These are phyloP conservation scores for Neolamprologus brichardi DNA, from an alignment of 2,113 vertebrate species.

Conservation along the genomic window DNA sequence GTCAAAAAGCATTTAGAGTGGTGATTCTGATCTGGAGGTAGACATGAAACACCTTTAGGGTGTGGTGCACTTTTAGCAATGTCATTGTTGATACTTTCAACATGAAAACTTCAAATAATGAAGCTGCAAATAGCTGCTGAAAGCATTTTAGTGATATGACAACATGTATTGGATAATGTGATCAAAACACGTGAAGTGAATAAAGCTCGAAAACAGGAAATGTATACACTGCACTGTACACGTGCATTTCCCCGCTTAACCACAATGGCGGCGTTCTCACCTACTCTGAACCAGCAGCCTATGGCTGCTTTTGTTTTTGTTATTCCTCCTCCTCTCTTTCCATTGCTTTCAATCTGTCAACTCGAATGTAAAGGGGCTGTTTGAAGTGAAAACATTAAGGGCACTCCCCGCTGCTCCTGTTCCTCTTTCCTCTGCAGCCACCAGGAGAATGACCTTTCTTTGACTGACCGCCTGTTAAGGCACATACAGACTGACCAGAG, in stretches of 20 bases:
- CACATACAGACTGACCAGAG: constrained; percentile 35
- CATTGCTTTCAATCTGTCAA: constrained; percentile 12
- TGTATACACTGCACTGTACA: neutral
- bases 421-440: constrained; percentile 19
- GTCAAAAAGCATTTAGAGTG: neutral
- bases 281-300: neutral
- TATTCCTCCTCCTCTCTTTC: constrained; percentile 10
- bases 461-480: constrained; percentile 46
- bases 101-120: neutral
- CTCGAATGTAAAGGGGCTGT: constrained; percentile 20
- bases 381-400: constrained; percentile 67
- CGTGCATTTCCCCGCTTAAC: neutral
- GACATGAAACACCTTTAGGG: neutral
- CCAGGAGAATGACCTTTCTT: constrained; percentile 65
- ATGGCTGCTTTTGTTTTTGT: neutral
- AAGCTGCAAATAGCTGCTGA: neutral
- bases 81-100: neutral
- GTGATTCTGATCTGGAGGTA: neutral
- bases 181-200: neutral
- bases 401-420: constrained; percentile 8
- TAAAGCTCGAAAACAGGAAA: neutral
- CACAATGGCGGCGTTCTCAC: neutral
- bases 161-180: neutral
- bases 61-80: neutral
- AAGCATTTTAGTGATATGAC: neutral